These are phyloP conservation scores for Pteronura brasiliensis DNA, from an alignment of 2,113 vertebrate species.

Conservation along the genomic window DNA sequence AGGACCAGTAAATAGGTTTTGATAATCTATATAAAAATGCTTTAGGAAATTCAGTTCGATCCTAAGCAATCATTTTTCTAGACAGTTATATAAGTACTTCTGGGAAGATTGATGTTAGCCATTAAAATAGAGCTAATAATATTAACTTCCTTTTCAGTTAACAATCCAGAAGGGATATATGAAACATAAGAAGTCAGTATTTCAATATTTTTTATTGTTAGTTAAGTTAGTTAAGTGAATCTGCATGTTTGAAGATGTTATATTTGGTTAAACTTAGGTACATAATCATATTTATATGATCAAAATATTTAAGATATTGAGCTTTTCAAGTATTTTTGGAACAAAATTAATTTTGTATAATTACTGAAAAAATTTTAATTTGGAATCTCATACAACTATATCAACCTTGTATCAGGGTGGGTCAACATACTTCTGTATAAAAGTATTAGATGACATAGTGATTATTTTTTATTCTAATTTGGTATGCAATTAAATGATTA, in stretches of 20 bases:
- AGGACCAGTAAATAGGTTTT: not conserved
- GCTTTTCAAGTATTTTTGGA: not conserved
- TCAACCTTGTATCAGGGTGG: not conserved
- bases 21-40: not conserved
- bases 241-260: not conserved
- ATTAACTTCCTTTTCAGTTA: slow-evolving; percentile 35
- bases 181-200: not conserved
- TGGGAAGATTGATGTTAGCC: not conserved
- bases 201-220: not conserved
- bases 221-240: not conserved
- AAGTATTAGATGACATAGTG: not conserved
- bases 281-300: not conserved
- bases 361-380: slow-evolving; percentile 12
- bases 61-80: slow-evolving; percentile 30
- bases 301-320: slow-evolving; percentile 24
- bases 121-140: slow-evolving; percentile 13
- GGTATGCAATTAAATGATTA: not conserved
- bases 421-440: not conserved
- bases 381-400: not conserved
- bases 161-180: not conserved
- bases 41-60: slow-evolving; percentile 35
- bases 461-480: not conserved
- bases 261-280: not conserved
- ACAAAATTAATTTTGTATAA: not conserved
- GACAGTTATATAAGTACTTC: not conserved